Evolutionary conservation across 2,113 vertebrate species (phyloP), one percentile per base, ranked within the genome.

Genomic region (Lepisosteus osseus): DNA sequence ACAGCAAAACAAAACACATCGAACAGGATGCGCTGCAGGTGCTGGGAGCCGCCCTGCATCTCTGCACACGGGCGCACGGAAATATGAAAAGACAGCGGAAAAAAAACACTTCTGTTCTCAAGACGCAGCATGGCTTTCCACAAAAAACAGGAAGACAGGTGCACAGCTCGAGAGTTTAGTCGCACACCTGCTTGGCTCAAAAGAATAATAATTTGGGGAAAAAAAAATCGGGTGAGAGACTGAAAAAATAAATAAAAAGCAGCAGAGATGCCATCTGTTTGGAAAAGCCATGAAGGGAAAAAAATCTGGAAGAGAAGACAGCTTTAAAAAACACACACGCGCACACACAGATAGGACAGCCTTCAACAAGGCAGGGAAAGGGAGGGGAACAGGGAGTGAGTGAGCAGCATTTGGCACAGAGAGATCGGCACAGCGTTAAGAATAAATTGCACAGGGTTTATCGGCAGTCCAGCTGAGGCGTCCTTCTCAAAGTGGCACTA

Each of bases 181-280:
- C 72, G 57, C 80, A 80, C 44, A 67, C 79, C 64, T 82, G 82
- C 78, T 84, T 79, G 82, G 80, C 80, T 77, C 76, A 73, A 70
- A 74, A 76, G 76, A 79, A 74, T 75, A 75, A 56, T 51, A 51
- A 6, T 51, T 51, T 51, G 65, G 75, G 78, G 66, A 17, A 61
- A 45, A 29, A 68, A 44, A 67, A 45, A 59, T 54, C 41, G 71
- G 51, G 44, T 51, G 47, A 43, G 77, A 71, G 69, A 56, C 70
- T 75, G 78, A 80, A 73, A 57, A 83, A 83, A 84, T 76, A 61
- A 61, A 61, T 11, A 85, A 85, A 82, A 82, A 85, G 64, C 74
- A 76, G 71, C 62, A 2, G 80, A 86, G 79, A 82, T 78, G 82
- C 85, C 87, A 88, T 89, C 87, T 89, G 86, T 80, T 88, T 88